Conservation (phyloP, 2,888 invertebrate genomes). For the Dorcus parallelipipedus region DNA sequence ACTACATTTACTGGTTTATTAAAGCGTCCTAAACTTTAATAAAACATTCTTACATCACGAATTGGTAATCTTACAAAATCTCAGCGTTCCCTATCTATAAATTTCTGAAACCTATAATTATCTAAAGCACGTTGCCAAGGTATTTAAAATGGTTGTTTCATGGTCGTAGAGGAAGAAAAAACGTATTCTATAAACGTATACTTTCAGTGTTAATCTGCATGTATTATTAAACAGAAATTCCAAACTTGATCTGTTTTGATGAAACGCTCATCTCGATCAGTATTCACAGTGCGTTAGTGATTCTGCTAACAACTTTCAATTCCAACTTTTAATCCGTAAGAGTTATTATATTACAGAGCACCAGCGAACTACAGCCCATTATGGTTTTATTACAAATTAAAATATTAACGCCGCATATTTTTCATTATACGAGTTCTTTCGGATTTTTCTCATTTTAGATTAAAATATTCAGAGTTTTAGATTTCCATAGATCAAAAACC, state of each 20-base stretch:
- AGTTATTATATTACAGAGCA: too few relatives aligned
- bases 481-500: too few relatives aligned
- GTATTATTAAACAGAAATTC: constrained; percentile 11
- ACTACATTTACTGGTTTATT: background rate
- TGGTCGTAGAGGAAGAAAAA: too few relatives aligned
- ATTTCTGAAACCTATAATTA: background rate
- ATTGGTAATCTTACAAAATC: background rate
- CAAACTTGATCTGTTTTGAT: constrained; percentile 5
- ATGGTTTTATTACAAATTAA: too few relatives aligned
- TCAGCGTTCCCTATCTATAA: background rate
- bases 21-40: background rate
- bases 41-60: constrained; percentile 1
- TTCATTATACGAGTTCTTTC: too few relatives aligned
- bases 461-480: too few relatives aligned
- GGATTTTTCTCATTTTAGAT: too few relatives aligned
- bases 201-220: background rate
- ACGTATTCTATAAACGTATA: background rate
- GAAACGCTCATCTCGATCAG: constrained; percentile 9
- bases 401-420: too few relatives aligned
- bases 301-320: background rate
- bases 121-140: background rate
- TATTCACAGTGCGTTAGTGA: constrained; percentile 13
- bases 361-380: too few relatives aligned
- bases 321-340: too few relatives aligned
- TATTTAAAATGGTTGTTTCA: background rate